phyloP scores from a whole-genome alignment of 2,888 invertebrate genomes.

The Hofmannophila pseudospretella region DNA sequence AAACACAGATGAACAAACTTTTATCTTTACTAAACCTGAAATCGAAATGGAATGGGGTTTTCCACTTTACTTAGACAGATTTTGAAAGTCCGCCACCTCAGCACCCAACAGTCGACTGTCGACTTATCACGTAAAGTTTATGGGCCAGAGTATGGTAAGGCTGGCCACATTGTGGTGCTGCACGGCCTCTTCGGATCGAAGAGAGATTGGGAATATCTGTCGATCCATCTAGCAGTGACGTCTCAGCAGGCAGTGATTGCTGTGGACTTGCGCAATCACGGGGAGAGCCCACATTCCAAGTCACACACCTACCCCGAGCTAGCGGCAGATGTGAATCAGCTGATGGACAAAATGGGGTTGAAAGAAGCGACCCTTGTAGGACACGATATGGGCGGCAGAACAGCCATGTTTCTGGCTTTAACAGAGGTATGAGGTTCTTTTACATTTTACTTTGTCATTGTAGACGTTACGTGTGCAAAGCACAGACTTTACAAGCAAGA shows the following conservation, averaged over 20 bases:
- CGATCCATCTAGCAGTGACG: constrained; percentile 80
- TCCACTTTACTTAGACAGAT: too few species aligned
- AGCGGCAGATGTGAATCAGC: constrained; percentile 82
- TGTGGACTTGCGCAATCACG: constrained; percentile 95
- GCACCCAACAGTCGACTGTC: too few species aligned
- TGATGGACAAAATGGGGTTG: constrained; percentile 77
- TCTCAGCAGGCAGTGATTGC: constrained; percentile 83
- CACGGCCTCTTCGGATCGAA: constrained; percentile 94
- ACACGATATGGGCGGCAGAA: constrained; percentile 96
- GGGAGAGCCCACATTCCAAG: constrained; percentile 88
- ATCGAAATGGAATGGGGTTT: too few species aligned
- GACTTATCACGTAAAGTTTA: constrained; percentile 32
- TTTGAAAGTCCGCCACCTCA: too few species aligned
- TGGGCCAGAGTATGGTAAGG: constrained; percentile 22
- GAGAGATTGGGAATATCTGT: constrained; percentile 90
- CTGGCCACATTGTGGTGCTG: constrained; percentile 81
- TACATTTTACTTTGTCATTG: too few species aligned
- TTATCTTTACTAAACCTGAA: too few species aligned
- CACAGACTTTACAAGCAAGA: too few species aligned
- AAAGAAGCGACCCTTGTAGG: constrained; percentile 83
- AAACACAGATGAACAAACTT: too few species aligned
- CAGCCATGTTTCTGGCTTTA: constrained; percentile 88
- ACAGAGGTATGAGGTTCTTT: constrained; percentile 41
- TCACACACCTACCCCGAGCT: constrained; percentile 84
- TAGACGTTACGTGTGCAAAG: too few species aligned